phyloP scores from a whole-genome alignment of 2,888 invertebrate genomes.

The Cylloceria caligata region DNA sequence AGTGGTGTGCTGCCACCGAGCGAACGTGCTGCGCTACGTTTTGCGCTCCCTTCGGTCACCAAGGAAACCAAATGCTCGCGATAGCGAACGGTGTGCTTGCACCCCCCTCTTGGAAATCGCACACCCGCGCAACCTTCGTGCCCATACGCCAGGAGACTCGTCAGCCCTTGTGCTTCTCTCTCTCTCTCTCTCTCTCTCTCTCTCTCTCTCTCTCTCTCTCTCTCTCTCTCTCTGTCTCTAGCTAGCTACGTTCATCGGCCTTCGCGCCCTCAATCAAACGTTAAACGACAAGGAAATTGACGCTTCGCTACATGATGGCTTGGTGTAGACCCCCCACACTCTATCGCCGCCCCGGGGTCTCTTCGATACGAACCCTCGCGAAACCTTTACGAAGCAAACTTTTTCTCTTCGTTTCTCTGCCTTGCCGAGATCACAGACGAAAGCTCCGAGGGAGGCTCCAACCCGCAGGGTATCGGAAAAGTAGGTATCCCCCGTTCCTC shows the following conservation, averaged over 20 bases:
- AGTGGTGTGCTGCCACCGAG: conserved; percentile 71
- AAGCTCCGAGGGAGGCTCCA: conserved; percentile 33
- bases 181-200: no score
- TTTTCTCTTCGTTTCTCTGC: conserved; percentile 32
- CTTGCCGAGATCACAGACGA: conserved; percentile 55
- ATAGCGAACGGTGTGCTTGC: conserved; percentile 56
- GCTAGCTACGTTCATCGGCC: conserved; percentile 63
- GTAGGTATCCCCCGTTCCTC: conserved; percentile 8
- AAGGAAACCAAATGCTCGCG: conserved; percentile 79
- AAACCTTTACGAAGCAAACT: conserved; percentile 48
- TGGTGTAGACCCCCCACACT: conserved; percentile 46
- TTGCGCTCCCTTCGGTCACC: conserved; percentile 78
- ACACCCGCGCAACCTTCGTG: conserved; percentile 11
- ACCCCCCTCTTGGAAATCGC: conserved; percentile 36
- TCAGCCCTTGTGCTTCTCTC: conserved; percentile 58
- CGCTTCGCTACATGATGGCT: conserved; percentile 71
- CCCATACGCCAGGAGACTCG: conserved; percentile 44
- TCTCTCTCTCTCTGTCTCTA: no score
- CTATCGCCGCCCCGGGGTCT: conserved; percentile 33
- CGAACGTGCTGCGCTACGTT: conserved; percentile 60
- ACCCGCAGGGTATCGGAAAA: conserved; percentile 28
- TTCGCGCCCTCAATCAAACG: conserved; percentile 75
- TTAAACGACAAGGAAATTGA: conserved; percentile 81
- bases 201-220: no score
- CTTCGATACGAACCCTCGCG: conserved; percentile 38